Evolutionary conservation across 2,888 invertebrate species (phyloP), one percentile per base, ranked within the genome.

Genomic region (Pegoplata infirma): DNA sequence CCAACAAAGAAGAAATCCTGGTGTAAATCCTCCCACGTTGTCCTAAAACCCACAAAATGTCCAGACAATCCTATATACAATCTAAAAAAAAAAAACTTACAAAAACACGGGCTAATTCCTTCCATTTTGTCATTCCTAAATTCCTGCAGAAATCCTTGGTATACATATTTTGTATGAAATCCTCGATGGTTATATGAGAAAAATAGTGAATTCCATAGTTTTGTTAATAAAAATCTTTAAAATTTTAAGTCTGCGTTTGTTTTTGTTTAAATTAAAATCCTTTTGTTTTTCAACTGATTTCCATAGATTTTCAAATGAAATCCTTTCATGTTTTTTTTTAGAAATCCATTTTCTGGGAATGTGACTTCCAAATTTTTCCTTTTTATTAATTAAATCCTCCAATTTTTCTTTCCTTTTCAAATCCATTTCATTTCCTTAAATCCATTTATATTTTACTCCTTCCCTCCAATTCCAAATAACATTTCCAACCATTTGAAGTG

Each of bases 401-500:
- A 76, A 76, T 47, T 67, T 46, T 53, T 44, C 32, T 17, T 66
- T 59, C 32, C 47, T 61, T 67, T 59, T 58, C 32, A 67, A 67
- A 67, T 79, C 79, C 79, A 72, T 63, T 67, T 66, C 32, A 46
- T 46, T 67, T 72, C 66, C 67, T 73, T 28, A 53, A 64, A 66
- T 81, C 78, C 68, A 66, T 76, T 71, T 51, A 49, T 64, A 68
- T 66, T 55, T 75, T 68, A 75, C 72, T 72, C 78, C 71, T 68
- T 75, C 46, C 66, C 76, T 78, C 71, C 75, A 71, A 72, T 69
- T 74, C 80, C 81, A 78, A 81, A 80, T 58, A 75, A 61, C 63
- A 76, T 67, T 76, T 81, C 81, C 79, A 80, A 77, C 59, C 81
- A 76, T 82, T 69, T 76, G 76, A 69, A 78, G 77, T 66, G 82